Evolutionary conservation across 2,113 vertebrate species (phyloP), one percentile per base, ranked within the genome.

Genomic region (Ochotona curzoniae): DNA sequence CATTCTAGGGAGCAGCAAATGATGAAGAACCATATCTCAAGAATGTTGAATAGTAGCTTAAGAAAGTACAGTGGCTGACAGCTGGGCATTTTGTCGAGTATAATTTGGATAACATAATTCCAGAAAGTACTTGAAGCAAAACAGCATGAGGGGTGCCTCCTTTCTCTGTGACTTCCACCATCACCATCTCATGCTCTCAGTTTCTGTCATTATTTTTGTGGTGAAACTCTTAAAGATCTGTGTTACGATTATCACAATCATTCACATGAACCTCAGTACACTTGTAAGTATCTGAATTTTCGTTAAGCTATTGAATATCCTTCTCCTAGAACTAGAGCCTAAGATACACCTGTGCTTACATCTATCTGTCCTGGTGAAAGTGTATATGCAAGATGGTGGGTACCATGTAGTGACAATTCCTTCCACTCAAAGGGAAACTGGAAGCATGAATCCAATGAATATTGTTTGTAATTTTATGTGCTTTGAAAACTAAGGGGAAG

Each of bases 121-220:
- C 70, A 86, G 82, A 35, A 35, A 74, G 49, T 23, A 64, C 73
- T 25, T 61, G 8, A 54, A 74, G 60, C 23, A 49, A 66, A 87
- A 64, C 12, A 44, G 66, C 79, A 26, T 5, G 2, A 8, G 23
- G 28, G 44, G 21, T 32, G 44, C n/a, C 90, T 67, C 5, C 63
- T 44, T 5, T 17, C 21, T 54, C 28, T 61, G 11, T 20, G 15
- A 38, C 35, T 66, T 66, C 28, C 10, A 6, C 10, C 20, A 71
- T 35, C 15, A 60, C 30, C 64, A 82, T 54, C 28, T 11, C n/a
- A 35, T 5, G 4, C 26, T 38, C 91, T 69, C 11, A 6, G 14
- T 69, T 60, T 49, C n/a, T 78, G 18, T 66, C 35, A 78, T 66
- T 67, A 57, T 67, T 86, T 93, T 89, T 92, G 71, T 70, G 75